Evolutionary conservation across 2,888 invertebrate species (phyloP).

Genomic region (Coecobrya sp.): DNA sequence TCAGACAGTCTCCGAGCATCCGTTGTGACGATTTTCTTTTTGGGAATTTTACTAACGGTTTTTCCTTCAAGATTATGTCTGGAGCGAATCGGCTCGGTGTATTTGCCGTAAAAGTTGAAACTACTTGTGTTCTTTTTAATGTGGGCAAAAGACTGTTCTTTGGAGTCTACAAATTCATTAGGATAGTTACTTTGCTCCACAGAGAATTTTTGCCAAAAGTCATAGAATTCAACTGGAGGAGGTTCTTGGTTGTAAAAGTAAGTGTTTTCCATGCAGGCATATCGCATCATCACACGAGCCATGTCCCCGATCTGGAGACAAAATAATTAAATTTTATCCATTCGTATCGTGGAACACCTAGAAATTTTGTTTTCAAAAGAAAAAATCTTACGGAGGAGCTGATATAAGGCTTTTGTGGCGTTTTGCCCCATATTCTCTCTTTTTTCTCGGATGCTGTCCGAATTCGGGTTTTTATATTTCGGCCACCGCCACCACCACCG

Average conservation of each 20-base stretch:
- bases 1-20: conserved; percentile 54
- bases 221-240: conserved; percentile 74
- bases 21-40: not conserved
- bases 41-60: not conserved
- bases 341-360: not conserved
- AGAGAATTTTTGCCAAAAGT: conserved; percentile 75
- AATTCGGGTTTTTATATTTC: not conserved
- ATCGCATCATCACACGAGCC: conserved; percentile 75
- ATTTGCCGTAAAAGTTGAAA: conserved; percentile 75
- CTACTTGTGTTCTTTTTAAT: conserved; percentile 73
- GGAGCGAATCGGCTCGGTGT: conserved; percentile 34
- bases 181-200: conserved; percentile 23
- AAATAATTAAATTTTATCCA: not conserved
- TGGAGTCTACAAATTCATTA: conserved; percentile 56
- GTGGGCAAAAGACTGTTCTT: conserved; percentile 56
- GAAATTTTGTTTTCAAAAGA: not conserved
- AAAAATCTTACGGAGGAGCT: conserved; percentile 71
- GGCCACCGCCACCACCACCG: not conserved
- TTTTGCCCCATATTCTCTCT: conserved; percentile 73
- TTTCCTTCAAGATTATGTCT: conserved; percentile 12
- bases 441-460: conserved; percentile 59
- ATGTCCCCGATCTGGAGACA: conserved; percentile 75
- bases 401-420: conserved; percentile 76
- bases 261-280: conserved; percentile 74
- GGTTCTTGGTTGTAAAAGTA: conserved; percentile 77